A percentile compares a stretch with the other conserved stretches of the same genome.
These are phyloP conservation scores for Catamblyrhynchus diadema DNA, from an alignment of 2,797 vertebrate species.

Conservation along the genomic window DNA sequence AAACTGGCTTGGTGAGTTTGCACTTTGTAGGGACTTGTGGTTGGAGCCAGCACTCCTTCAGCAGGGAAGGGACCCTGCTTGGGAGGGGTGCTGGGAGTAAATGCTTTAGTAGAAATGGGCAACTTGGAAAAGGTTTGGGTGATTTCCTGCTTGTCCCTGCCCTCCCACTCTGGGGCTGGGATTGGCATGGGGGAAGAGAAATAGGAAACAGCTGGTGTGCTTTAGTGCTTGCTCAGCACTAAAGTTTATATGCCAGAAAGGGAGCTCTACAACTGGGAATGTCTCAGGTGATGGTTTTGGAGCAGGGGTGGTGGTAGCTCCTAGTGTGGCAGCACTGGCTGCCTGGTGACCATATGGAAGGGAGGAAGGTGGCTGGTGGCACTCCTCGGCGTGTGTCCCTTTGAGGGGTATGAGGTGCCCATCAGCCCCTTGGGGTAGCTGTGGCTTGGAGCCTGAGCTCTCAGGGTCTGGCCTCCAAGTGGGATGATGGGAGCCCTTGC, in stretches of 20 bases:
- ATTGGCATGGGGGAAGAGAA: not conserved
- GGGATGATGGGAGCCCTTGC: not conserved
- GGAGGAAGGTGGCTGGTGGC: not conserved
- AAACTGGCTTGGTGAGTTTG: slow-evolving; percentile 24
- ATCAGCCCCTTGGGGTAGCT: not conserved
- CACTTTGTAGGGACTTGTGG: not conserved
- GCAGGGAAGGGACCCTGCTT: not conserved
- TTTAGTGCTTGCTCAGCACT: not conserved
- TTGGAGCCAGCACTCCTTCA: not conserved
- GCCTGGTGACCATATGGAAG: not conserved
- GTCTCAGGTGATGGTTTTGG: not conserved
- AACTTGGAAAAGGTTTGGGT: not conserved
- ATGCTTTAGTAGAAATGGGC: not conserved
- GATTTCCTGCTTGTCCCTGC: not conserved
- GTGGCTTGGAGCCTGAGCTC: not conserved
- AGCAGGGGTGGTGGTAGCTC: not conserved
- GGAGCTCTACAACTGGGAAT: not conserved
- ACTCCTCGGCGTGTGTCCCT: not conserved
- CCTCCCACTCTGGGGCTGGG: not conserved
- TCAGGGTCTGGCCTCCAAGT: not conserved
- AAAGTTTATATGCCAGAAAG: not conserved
- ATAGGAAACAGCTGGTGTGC: not conserved
- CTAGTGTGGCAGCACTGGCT: not conserved
- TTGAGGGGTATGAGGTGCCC: not conserved
- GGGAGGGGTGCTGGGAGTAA: not conserved